These are phyloP conservation scores for Resseliella maxima DNA, from an alignment of 2,888 invertebrate genomes.

Conservation along the genomic window DNA sequence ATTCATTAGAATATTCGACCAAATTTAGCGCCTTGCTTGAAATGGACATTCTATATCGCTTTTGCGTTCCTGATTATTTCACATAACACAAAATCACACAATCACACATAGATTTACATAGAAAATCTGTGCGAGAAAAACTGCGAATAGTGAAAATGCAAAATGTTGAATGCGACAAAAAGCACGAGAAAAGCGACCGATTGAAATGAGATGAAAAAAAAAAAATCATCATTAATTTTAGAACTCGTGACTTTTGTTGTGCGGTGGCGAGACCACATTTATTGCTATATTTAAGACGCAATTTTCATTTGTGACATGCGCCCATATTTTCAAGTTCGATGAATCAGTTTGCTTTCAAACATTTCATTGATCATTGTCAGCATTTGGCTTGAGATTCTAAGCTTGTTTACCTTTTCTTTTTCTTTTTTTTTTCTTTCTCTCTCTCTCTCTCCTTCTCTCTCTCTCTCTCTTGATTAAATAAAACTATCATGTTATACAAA, in stretches of 20 bases:
- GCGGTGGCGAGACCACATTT: conserved; percentile 21
- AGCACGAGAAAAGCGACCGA: neutral
- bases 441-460: no score
- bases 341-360: neutral
- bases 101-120: no score
- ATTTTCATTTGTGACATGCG: neutral
- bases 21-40: neutral
- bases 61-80: neutral
- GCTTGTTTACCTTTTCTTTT: no score
- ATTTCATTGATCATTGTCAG: conserved; percentile 12
- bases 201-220: neutral
- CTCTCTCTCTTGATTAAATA: no score
- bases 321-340: neutral
- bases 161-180: neutral
- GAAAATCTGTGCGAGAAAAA: no score
- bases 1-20: neutral
- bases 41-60: no score
- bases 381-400: neutral
- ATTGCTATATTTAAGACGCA: conserved; percentile 29
- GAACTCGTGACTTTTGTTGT: conserved; percentile 28
- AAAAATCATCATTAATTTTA: conserved; percentile 21
- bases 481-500: no score
- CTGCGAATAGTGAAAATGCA: neutral
- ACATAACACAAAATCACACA: neutral
- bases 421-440: no score